Conservation (phyloP, 2,797 vertebrate species). For the Lepus townsendii region DNA sequence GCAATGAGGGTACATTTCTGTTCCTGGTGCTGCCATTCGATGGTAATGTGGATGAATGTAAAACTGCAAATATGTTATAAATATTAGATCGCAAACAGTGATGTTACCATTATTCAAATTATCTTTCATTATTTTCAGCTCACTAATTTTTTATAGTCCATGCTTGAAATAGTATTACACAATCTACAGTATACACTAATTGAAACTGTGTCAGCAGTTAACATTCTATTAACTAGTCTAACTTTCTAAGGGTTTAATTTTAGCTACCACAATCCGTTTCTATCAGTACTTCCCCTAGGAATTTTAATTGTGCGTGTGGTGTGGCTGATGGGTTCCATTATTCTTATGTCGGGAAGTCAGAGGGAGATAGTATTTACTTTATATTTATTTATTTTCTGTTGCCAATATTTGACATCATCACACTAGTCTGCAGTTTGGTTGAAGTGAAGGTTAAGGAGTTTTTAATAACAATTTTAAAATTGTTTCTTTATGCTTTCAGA, state of each 20-base stretch:
- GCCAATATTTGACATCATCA: neutral
- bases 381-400: slow-evolving; percentile 37
- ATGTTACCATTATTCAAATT: slow-evolving; percentile 80
- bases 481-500: slow-evolving; percentile 4
- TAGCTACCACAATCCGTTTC: neutral
- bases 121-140: slow-evolving; percentile 82
- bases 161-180: slow-evolving; percentile 76
- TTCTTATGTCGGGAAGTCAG: slow-evolving; percentile 17
- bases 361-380: neutral
- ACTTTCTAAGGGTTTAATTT: slow-evolving; percentile 55
- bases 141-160: slow-evolving; percentile 78
- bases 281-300: neutral
- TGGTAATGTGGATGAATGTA: slow-evolving; percentile 72
- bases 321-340: neutral
- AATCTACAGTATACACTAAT: slow-evolving; percentile 74
- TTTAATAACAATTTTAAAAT: slow-evolving; percentile 1
- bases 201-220: slow-evolving; percentile 77
- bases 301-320: neutral
- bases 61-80: slow-evolving; percentile 77
- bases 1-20: slow-evolving; percentile 39
- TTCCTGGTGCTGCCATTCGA: slow-evolving; percentile 53
- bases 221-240: slow-evolving; percentile 60
- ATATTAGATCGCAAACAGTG: slow-evolving; percentile 77
- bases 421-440: neutral
- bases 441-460: neutral